phyloP scores from a whole-genome alignment of 2,797 vertebrate genomes.

The Neoniphon sammara region DNA sequence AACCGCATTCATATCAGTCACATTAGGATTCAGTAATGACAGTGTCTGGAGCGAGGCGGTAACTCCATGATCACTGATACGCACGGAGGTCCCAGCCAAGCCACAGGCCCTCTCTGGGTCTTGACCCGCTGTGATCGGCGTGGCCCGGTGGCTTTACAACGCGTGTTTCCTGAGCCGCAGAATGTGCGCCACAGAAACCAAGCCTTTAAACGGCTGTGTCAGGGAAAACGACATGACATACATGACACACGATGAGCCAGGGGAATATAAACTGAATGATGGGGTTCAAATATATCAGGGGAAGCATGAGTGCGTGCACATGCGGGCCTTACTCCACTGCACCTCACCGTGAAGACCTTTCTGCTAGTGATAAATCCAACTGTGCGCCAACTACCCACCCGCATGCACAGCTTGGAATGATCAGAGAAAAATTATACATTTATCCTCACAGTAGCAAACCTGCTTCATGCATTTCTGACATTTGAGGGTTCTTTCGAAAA shows the following conservation, averaged over 20 bases:
- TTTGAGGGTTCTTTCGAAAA: constrained; percentile 32
- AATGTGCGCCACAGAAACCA: constrained; percentile 78
- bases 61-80: constrained; percentile 70
- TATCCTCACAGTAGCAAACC: constrained; percentile 53
- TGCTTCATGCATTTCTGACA: constrained; percentile 40
- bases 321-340: constrained; percentile 2
- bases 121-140: constrained; percentile 75
- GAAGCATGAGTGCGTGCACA: constrained; percentile 23
- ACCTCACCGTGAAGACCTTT: constrained; percentile 16
- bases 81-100: constrained; percentile 67
- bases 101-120: constrained; percentile 77
- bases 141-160: constrained; percentile 77
- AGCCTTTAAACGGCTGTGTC: constrained; percentile 74
- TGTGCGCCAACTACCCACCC: constrained; percentile 4
- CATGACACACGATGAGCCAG: constrained; percentile 60
- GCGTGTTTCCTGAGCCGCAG: constrained; percentile 77
- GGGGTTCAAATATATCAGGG: constrained; percentile 38
- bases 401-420: constrained; percentile 38
- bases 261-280: constrained; percentile 58
- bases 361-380: constrained; percentile 15
- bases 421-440: constrained; percentile 35
- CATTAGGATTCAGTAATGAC: constrained; percentile 66
- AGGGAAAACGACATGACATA: constrained; percentile 73
- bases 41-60: constrained; percentile 59
- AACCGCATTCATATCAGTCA: constrained; percentile 69